Evolutionary conservation across 1,140 invertebrate genomes (phyloP), one percentile per base, ranked within the genome.

Genomic region (Hylaeus volcanicus): DNA sequence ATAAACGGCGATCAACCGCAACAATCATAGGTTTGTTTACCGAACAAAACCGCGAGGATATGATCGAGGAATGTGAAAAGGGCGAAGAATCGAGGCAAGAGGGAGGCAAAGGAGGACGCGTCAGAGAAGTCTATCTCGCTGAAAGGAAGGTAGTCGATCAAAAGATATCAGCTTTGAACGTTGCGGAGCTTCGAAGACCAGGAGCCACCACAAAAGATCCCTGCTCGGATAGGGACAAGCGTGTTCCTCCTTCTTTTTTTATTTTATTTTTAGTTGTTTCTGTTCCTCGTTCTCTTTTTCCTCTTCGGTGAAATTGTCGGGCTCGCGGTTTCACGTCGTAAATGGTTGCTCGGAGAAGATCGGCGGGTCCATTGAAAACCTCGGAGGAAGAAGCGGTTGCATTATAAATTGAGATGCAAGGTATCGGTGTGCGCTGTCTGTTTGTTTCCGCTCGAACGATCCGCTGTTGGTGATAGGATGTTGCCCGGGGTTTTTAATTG

Each of bases 21-120:
- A 86, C 83, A 78, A 75, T 85, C 68, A 82, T 79, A 77, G 88
- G 90, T 89, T 91, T 90, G 88, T 86, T 90, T 86, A 87, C 76
- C 81, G 85, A 83, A 88, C 78, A 87, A 91, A 88, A 90, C 73
- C 81, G 83, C 82, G 81, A 66, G 61, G 71, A 84, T 58, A 84
- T 78, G 83, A 85, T 79, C 74, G 41, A 26, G n/a, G 39, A 39
- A 26, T 8, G 26, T 81, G 41, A 75, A 79, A 86, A 72, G 43
- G 78, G 83, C 37, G 73, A 79, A 53, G 73, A 53, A 74, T 60
- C 66, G 61, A 65, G n/a, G 41, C 5, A 45, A 43, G 63, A 81
- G 66, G 74, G 65, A 76, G 82, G 78, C 74, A 77, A 63, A 73
- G 82, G 76, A 80, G 73, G 63, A 80, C 81, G 72, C 61, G 60